phyloP scores from a whole-genome alignment of 2,113 vertebrate species.

The Aptenodytes forsteri region DNA sequence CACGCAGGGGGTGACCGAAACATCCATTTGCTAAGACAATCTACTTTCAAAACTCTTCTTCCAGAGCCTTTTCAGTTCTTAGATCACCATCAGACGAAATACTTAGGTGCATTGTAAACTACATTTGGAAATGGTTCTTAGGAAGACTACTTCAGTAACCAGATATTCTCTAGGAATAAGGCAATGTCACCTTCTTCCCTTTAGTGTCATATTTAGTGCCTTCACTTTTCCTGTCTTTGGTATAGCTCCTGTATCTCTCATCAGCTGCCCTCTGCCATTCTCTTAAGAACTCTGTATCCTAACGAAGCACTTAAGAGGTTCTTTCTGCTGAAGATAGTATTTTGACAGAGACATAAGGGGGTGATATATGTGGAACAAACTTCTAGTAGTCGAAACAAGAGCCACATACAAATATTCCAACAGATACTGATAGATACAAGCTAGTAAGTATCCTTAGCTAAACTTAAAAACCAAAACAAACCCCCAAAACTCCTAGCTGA shows the following conservation, averaged over 20 bases:
- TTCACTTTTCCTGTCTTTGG: background rate
- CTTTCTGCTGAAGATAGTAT: background rate
- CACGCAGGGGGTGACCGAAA: background rate
- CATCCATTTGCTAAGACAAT: conserved; percentile 32
- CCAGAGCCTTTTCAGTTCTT: conserved; percentile 13
- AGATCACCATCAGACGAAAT: background rate
- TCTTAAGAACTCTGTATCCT: background rate
- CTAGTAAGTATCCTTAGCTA: background rate
- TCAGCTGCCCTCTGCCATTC: background rate
- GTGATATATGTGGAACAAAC: background rate
- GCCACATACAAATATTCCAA: background rate
- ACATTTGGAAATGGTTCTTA: background rate
- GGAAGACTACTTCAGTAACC: background rate
- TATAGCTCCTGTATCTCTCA: background rate
- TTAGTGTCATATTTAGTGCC: background rate
- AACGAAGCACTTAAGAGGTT: background rate
- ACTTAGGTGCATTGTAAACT: background rate
- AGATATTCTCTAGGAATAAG: background rate
- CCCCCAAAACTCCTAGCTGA: background rate
- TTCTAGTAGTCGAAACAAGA: background rate
- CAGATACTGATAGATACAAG: background rate
- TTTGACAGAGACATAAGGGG: background rate
- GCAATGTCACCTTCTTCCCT: background rate
- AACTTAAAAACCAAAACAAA: background rate
- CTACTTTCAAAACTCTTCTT: background rate